phyloP scores from a whole-genome alignment of 23 tunicate genomes.

The Trididemnum clinides region DNA sequence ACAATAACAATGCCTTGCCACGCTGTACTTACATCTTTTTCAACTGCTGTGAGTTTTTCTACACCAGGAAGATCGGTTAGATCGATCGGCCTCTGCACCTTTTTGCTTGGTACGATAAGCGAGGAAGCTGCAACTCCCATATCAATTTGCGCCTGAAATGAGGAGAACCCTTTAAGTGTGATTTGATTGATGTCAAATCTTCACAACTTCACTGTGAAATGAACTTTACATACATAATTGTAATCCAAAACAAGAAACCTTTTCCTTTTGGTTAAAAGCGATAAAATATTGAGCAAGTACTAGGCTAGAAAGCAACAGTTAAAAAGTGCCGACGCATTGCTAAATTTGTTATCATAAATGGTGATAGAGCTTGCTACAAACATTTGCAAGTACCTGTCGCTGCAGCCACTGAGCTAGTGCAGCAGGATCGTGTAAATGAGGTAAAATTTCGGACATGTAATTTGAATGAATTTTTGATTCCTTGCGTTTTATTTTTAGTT shows the following conservation, averaged over 20 bases:
- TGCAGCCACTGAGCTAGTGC: slow-evolving; percentile 89
- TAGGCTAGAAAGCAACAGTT: too few relatives aligned
- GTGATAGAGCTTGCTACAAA: background rate
- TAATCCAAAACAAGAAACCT: too few relatives aligned
- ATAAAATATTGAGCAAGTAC: too few relatives aligned
- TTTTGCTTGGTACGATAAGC: slow-evolving; percentile 19
- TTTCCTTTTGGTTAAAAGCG: too few relatives aligned
- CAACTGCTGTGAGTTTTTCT: slow-evolving; percentile 58
- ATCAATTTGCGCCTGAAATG: slow-evolving; percentile 40
- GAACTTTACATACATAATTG: too few relatives aligned
- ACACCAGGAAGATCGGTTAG: slow-evolving; percentile 74
- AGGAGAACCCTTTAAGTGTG: background rate
- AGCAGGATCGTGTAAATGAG: slow-evolving; percentile 55
- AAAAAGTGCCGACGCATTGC: too few relatives aligned
- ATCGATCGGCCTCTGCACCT: slow-evolving; percentile 48
- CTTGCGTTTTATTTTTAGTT: slow-evolving; percentile 57
- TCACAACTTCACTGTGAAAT: too few relatives aligned
- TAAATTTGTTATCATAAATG: too few relatives aligned
- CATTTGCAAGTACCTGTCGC: slow-evolving; percentile 29
- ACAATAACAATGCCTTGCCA: too few relatives aligned
- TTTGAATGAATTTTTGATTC: slow-evolving; percentile 33
- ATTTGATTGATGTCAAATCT: too few relatives aligned
- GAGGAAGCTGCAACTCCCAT: background rate
- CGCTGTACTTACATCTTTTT: slow-evolving; percentile 55
- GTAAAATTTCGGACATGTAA: slow-evolving; percentile 64